These are phyloP conservation scores for Microcebus jonahi DNA, from an alignment of 2,113 vertebrate genomes.

Conservation along the genomic window DNA sequence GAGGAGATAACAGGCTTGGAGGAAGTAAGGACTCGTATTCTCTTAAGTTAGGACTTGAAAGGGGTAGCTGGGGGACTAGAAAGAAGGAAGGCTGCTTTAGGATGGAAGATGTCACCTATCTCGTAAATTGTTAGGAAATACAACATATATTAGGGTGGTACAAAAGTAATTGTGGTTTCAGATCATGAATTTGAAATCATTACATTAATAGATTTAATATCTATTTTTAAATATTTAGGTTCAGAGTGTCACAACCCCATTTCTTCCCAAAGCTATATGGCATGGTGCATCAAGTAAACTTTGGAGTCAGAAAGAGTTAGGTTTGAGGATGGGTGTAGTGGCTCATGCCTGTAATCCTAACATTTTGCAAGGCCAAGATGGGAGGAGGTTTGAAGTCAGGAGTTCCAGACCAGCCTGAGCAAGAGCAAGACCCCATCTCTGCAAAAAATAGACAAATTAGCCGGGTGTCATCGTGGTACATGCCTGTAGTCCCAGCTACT, in stretches of 20 bases:
- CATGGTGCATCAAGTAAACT: not conserved
- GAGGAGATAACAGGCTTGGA: not conserved
- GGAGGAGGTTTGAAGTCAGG: too few relatives aligned
- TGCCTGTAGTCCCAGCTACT: too few relatives aligned
- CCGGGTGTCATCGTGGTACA: too few relatives aligned
- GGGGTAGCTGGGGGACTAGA: not conserved
- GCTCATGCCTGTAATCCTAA: too few relatives aligned
- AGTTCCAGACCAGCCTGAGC: too few relatives aligned
- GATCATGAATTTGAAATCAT: too few relatives aligned
- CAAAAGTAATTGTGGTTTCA: too few relatives aligned
- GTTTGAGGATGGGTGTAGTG: not conserved
- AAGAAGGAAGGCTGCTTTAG: not conserved
- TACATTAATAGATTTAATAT: not conserved
- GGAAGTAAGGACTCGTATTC: not conserved
- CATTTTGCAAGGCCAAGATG: too few relatives aligned
- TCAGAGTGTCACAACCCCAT: not conserved
- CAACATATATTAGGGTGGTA: too few relatives aligned
- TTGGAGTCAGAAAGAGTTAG: not conserved
- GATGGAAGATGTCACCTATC: not conserved
- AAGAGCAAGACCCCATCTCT: too few relatives aligned
- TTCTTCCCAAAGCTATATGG: conserved; percentile 4
- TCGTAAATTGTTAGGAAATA: not conserved
- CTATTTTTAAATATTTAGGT: not conserved
- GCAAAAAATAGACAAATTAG: too few relatives aligned
- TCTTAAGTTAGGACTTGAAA: not conserved